Evolutionary conservation across 2,113 vertebrate genomes (phyloP).

Genomic region (Varanus komodoensis): DNA sequence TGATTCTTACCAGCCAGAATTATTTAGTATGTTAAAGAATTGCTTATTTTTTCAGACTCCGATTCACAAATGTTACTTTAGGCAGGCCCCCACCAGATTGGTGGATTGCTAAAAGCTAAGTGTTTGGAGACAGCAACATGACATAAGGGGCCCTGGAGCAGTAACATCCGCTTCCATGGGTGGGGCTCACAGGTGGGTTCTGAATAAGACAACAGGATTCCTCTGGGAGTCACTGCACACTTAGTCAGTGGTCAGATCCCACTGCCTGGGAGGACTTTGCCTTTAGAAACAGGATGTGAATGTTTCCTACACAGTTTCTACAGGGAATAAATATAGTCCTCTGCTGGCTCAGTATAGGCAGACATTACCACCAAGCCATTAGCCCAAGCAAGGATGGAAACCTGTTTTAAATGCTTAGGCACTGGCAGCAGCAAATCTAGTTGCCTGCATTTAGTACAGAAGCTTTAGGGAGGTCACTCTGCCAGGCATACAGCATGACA

Average conservation of each 20-base stretch:
- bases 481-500: neutral
- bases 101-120: neutral
- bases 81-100: neutral
- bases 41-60: neutral
- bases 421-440: neutral
- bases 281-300: constrained; percentile 30
- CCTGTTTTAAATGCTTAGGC: neutral
- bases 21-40: neutral
- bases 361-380: neutral
- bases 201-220: neutral
- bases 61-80: neutral
- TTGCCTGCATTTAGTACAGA: neutral
- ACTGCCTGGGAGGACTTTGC: constrained; percentile 15
- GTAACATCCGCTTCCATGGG: constrained; percentile 12
- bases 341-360: rapidly evolving
- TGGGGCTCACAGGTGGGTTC: constrained; percentile 22
- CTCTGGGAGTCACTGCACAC: neutral
- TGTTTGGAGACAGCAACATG: neutral
- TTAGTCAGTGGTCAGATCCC: constrained; percentile 9
- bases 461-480: neutral
- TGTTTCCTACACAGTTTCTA: neutral
- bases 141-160: neutral
- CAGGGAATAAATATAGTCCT: neutral
- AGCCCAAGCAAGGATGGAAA: neutral
- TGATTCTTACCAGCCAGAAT: neutral